Evolutionary conservation across 2,797 vertebrate species (phyloP).

Genomic region (Erpetoichthys calabaricus): DNA sequence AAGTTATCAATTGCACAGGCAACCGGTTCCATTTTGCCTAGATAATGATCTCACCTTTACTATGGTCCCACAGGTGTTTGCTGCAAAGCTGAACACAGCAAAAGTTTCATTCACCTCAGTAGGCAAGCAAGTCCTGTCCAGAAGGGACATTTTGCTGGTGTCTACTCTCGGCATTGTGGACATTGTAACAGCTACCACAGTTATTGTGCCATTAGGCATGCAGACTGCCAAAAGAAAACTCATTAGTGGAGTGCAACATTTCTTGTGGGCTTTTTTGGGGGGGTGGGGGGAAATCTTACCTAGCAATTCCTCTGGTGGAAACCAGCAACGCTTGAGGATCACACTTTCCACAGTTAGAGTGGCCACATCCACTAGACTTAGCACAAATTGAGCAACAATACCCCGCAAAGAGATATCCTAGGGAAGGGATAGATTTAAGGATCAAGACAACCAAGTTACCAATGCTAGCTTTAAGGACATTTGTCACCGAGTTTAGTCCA

Average conservation of each 20-base stretch:
- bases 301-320: constrained; percentile 39
- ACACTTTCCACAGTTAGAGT: constrained; percentile 31
- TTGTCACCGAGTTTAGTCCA: no score
- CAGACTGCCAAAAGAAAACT: constrained; percentile 37
- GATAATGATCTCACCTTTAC: constrained; percentile 26
- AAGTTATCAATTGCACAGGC: no score
- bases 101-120: constrained; percentile 31
- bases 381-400: constrained; percentile 40
- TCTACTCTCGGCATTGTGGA: constrained; percentile 23
- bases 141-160: constrained; percentile 33
- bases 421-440: neutral
- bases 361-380: constrained; percentile 33
- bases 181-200: constrained; percentile 38
- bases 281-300: no score
- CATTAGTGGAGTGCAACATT: no score
- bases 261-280: no score
- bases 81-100: constrained; percentile 47
- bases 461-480: neutral
- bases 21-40: no score
- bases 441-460: neutral
- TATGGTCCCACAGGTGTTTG: constrained; percentile 50
- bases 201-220: constrained; percentile 45
- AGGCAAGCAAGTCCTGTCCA: constrained; percentile 41
- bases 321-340: constrained; percentile 35
- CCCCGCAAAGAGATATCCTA: constrained; percentile 33